Evolutionary conservation across 2,888 invertebrate species (phyloP), one percentile per base, ranked within the genome.

Genomic region (Drosophila limbata): DNA sequence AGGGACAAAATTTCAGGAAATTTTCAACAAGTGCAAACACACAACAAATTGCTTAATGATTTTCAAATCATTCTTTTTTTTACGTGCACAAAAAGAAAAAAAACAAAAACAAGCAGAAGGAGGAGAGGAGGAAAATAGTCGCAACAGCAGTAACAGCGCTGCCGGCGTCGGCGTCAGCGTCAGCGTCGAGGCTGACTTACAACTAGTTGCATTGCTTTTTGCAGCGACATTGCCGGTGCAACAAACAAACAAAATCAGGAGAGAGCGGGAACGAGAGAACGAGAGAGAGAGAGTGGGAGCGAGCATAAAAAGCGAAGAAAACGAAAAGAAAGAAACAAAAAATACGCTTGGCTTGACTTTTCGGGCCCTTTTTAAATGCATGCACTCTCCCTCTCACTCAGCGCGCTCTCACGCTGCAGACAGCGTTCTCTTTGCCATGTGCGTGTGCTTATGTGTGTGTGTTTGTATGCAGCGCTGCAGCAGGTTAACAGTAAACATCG

Each of bases 401-500:
- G 15, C 9, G 17, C 3, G 50, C 35, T 51, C 37, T 51, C 21
- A 13, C 37, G 8, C 10, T 50, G 19, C 48, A 50, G 11, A 33
- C 17, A 33, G 4, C 17, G 52, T 15, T 9, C 56, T 42, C 35
- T 37, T 25, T 35, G 40, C 28, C 19, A 25, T 33, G 17, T 19
- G 25, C 17, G 45, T 21, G 9, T 42, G 28, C 19, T 11, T 21
- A 19, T 42, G 40, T 33, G 28, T 48, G 33, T 15, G 10, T 35
- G 21, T 44, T 19, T 48, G 48, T 19, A 31, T 33, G 53, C 42
- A 10, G 19, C 35, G 42, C 15, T 56, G 63, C 63, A 59, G 55
- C 57, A 56, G 68, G 61, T 57, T 69, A 70, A 70, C 70, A 62
- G 70, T 69, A 62, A 70, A 63, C 52, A 70, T 19, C 21, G 40